Percentiles rank a stretch among this genome's conserved stretches.
Evolutionary conservation across 2,797 vertebrate genomes (phyloP).

Genomic region (Siniperca scherzeri): DNA sequence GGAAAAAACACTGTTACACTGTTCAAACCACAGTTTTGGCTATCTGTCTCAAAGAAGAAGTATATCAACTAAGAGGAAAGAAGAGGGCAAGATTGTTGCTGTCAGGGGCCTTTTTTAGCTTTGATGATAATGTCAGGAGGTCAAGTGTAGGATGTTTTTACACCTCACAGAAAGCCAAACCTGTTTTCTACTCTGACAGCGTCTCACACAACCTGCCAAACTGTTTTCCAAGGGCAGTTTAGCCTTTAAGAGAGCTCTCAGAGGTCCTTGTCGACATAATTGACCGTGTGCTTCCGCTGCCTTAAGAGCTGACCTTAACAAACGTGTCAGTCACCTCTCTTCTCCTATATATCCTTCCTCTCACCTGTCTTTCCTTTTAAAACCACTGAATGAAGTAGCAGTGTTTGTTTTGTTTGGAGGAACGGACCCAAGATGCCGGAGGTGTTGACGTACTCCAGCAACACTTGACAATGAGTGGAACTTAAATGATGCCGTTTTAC

Average conservation of each 20-base stretch:
- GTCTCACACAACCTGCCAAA: slow-evolving; percentile 9
- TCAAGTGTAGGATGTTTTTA: slow-evolving; percentile 25
- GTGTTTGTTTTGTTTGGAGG: slow-evolving; percentile 20
- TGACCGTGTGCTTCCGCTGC: slow-evolving; percentile 39
- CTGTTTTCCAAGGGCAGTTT: slow-evolving; percentile 34
- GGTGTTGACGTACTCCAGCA: slow-evolving; percentile 24
- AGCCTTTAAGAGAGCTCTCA: slow-evolving; percentile 42
- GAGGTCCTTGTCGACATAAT: slow-evolving; percentile 49
- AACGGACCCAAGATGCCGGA: slow-evolving; percentile 31
- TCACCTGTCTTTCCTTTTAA: slow-evolving; percentile 34
- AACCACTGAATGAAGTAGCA: slow-evolving; percentile 30
- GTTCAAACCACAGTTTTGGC: neutral
- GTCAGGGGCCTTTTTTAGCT: slow-evolving; percentile 4
- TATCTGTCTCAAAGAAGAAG: slow-evolving; percentile 13
- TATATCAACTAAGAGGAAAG: neutral
- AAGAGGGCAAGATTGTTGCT: neutral
- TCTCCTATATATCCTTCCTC: slow-evolving; percentile 6
- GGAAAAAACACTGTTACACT: neutral
- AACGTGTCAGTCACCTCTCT: slow-evolving; percentile 16
- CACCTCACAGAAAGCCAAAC: slow-evolving; percentile 16
- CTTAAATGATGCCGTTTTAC: slow-evolving; percentile 31
- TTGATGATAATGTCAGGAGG: slow-evolving; percentile 22
- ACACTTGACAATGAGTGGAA: slow-evolving; percentile 45
- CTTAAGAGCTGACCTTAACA: slow-evolving; percentile 43
- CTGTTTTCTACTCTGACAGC: slow-evolving; percentile 7